Evolutionary conservation across 2,113 vertebrate genomes (phyloP).

Genomic region (Struthidea cinerea): DNA sequence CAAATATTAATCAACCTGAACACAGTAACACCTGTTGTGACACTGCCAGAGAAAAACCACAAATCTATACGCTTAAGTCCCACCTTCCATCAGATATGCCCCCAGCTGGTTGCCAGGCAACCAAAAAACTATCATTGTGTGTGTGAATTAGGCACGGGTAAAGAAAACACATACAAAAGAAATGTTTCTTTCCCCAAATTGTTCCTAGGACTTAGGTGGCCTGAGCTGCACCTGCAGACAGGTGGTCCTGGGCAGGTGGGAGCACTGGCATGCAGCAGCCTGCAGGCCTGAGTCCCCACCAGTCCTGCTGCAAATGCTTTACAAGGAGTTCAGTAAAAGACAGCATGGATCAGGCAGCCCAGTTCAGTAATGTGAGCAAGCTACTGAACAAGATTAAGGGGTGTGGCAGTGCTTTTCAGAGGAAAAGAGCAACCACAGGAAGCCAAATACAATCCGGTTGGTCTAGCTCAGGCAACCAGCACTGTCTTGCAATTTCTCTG

Average conservation of each 20-base stretch:
- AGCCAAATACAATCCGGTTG: background rate
- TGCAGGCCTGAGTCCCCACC: accelerated
- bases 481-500: background rate
- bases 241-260: background rate
- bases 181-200: background rate
- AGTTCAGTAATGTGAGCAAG: background rate
- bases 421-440: background rate
- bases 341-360: background rate
- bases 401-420: background rate
- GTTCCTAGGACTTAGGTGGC: background rate
- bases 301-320: background rate
- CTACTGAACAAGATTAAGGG: background rate
- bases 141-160: background rate
- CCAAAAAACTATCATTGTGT: background rate
- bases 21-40: background rate
- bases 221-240: background rate
- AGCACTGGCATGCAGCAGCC: background rate
- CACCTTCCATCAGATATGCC: background rate
- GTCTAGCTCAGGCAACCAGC: background rate
- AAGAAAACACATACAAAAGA: background rate
- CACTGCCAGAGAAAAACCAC: background rate
- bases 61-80: background rate
- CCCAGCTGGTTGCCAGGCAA: slow-evolving; percentile 20
- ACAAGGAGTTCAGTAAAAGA: background rate
- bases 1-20: background rate